A percentile compares a stretch with the other conserved stretches of the same genome.
Conservation (phyloP, 2,113 vertebrate species). For the Merops nubicus region DNA sequence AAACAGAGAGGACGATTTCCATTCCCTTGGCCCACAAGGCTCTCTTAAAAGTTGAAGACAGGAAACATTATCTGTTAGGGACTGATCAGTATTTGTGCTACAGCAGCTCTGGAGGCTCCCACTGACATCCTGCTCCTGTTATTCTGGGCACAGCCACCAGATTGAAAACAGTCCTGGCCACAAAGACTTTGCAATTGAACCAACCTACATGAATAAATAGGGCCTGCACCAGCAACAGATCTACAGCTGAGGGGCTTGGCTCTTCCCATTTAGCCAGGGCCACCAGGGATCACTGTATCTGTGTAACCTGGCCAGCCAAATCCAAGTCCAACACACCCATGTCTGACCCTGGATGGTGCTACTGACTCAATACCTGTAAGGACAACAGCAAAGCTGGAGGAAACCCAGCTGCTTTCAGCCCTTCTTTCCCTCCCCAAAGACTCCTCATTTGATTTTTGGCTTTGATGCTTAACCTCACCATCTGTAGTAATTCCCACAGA, state of each 20-base stretch:
- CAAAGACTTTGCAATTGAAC: not conserved
- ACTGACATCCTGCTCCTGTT: conserved; percentile 66
- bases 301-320: not conserved
- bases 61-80: conserved; percentile 46
- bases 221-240: not conserved
- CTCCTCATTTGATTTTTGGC: not conserved
- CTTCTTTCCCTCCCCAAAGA: fast-evolving
- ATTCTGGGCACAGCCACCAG: conserved; percentile 49
- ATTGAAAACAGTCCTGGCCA: conserved; percentile 6
- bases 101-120: conserved; percentile 24
- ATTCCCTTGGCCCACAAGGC: not conserved
- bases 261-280: not conserved
- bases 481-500: not conserved
- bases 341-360: not conserved
- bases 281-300: not conserved
- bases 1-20: not conserved
- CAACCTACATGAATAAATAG: not conserved
- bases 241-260: not conserved
- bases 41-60: conserved; percentile 23
- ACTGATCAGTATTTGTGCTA: conserved; percentile 21
- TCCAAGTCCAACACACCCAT: not conserved
- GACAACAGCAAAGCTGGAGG: not conserved
- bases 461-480: not conserved
- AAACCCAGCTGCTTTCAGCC: not conserved
- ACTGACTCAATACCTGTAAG: not conserved